A percentile compares a stretch with the other conserved stretches of the same genome.
Evolutionary conservation across 2,113 vertebrate species (phyloP).

Genomic region (Platycercus adscitus): DNA sequence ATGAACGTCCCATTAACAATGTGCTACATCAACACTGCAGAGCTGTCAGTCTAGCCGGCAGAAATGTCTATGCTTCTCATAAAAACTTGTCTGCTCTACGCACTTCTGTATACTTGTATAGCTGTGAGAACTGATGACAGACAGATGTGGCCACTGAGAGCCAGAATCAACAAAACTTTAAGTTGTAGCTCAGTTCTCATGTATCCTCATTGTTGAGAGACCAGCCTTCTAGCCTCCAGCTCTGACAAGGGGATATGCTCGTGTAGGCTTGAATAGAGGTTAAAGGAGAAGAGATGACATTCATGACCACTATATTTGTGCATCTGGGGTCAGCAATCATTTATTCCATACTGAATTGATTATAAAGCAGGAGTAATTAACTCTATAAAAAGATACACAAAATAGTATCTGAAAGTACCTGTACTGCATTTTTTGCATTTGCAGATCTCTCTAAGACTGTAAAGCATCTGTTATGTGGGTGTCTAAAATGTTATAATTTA

Average conservation of each 20-base stretch:
- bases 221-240: background rate
- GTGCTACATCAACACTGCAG: background rate
- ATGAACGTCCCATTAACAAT: accelerated
- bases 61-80: background rate
- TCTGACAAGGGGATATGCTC: background rate
- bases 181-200: background rate
- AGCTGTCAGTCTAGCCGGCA: background rate
- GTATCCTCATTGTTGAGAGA: background rate
- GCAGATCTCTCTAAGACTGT: background rate
- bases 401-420: background rate
- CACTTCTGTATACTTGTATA: background rate
- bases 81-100: background rate
- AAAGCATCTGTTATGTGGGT: background rate
- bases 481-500: background rate
- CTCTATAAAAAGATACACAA: background rate
- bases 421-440: background rate
- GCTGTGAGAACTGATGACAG: background rate
- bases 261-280: background rate
- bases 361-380: background rate
- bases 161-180: background rate
- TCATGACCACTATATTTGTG: background rate
- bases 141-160: background rate
- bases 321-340: background rate
- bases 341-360: background rate
- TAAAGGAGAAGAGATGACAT: background rate